Conservation (phyloP, 2,113 vertebrate species). For the Engystomops pustulosus region DNA sequence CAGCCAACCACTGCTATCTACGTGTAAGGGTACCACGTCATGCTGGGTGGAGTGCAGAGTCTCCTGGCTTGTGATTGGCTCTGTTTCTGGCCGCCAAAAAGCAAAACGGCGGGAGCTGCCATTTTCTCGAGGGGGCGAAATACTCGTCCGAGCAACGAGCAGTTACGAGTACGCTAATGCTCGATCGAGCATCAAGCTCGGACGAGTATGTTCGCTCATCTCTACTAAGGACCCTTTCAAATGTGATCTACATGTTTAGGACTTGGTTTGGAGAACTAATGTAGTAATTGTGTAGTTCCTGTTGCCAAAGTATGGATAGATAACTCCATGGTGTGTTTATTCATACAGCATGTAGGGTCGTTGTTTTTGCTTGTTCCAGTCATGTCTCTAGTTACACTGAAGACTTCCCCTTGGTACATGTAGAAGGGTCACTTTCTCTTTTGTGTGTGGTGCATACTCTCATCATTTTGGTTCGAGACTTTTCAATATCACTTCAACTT, state of each 20-base stretch:
- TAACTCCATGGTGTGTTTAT: constrained; percentile 6
- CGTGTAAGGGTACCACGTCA: too few species aligned
- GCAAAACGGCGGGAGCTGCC: too few species aligned
- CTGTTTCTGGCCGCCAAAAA: too few species aligned
- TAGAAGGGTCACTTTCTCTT: neutral
- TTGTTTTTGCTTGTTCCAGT: constrained; percentile 12
- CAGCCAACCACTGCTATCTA: too few species aligned
- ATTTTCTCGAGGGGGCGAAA: too few species aligned
- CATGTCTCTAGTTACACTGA: neutral
- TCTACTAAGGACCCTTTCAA: constrained; percentile 19
- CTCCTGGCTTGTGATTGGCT: too few species aligned
- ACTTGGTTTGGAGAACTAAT: constrained; percentile 41
- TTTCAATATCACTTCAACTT: too few species aligned
- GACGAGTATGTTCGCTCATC: too few species aligned
- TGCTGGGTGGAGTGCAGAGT: too few species aligned
- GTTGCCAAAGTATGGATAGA: constrained; percentile 40
- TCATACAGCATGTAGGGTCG: constrained; percentile 7
- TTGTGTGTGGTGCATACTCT: neutral
- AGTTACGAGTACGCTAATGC: too few species aligned
- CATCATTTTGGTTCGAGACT: neutral
- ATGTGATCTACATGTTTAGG: constrained; percentile 48
- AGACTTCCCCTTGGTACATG: neutral
- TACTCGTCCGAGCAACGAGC: too few species aligned
- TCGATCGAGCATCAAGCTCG: too few species aligned
- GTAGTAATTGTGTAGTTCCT: constrained; percentile 32